Conservation (phyloP, 1,140 invertebrate genomes). For the Amyelois transitella region DNA sequence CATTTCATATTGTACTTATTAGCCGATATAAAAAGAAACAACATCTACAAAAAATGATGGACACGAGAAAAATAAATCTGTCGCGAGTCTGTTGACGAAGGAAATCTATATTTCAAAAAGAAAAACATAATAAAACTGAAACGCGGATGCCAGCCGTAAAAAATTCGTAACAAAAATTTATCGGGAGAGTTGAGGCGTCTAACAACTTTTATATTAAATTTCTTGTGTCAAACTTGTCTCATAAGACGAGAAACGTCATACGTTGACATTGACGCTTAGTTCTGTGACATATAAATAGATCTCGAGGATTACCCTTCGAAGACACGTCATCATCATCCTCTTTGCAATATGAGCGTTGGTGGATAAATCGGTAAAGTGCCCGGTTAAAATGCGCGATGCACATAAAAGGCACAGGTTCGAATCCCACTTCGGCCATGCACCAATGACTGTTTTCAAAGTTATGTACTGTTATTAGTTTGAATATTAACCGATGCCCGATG, state of each 20-base stretch:
- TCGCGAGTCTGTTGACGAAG: background rate
- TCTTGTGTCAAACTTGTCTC: conserved; percentile 15
- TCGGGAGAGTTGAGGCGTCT: conserved; percentile 6
- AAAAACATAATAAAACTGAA: background rate
- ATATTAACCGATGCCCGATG: too few relatives aligned
- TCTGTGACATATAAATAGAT: background rate
- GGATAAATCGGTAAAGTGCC: too few relatives aligned
- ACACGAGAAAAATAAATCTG: background rate
- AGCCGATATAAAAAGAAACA: background rate
- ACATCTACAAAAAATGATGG: background rate
- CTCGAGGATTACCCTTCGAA: background rate
- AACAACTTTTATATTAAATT: conserved; percentile 24
- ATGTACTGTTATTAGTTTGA: too few relatives aligned
- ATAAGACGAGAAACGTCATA: conserved; percentile 8
- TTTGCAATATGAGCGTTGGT: too few relatives aligned
- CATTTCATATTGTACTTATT: background rate
- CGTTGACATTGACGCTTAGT: conserved; percentile 5
- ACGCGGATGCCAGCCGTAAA: conserved; percentile 11
- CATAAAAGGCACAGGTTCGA: too few relatives aligned
- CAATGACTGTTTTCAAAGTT: too few relatives aligned
- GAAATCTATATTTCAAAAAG: background rate
- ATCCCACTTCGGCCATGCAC: too few relatives aligned
- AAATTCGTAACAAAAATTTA: conserved; percentile 12
- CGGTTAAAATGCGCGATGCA: too few relatives aligned
- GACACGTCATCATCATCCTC: background rate